Evolutionary conservation across 2,113 vertebrate genomes (phyloP).

Genomic region (Azemiops feae): DNA sequence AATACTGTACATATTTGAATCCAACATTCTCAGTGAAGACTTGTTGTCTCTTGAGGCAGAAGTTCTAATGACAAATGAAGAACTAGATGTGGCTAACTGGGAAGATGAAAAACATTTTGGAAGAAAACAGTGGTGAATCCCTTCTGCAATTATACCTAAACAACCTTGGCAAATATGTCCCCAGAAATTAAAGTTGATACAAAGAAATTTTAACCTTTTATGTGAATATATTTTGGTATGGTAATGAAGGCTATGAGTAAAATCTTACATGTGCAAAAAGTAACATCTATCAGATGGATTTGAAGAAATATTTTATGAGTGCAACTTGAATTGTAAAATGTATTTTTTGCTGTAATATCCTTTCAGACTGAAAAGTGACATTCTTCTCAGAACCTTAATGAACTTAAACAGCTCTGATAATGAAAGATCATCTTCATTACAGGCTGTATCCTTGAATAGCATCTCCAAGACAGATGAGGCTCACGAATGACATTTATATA

Average conservation of each 20-base stretch:
- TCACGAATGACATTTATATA: conserved; percentile 24
- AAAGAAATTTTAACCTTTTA: background rate
- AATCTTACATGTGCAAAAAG: conserved; percentile 16
- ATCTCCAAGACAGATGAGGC: conserved; percentile 34
- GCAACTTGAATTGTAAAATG: conserved; percentile 12
- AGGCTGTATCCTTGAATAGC: conserved; percentile 34
- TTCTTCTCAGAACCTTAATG: conserved; percentile 19
- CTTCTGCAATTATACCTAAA: background rate
- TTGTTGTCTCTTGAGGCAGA: background rate
- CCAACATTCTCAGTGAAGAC: background rate
- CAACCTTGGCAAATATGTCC: background rate
- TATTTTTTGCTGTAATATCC: background rate
- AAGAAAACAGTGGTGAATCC: background rate
- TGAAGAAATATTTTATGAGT: conserved; percentile 2
- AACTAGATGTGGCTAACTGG: background rate
- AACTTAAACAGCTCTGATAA: conserved; percentile 37
- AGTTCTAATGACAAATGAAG: background rate
- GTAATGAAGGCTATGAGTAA: background rate
- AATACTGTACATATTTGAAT: background rate
- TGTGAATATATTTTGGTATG: background rate
- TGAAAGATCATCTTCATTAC: conserved; percentile 49
- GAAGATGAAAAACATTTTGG: background rate
- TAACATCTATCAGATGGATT: conserved; percentile 15
- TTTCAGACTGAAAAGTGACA: conserved; percentile 14
- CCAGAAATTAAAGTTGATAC: background rate